A percentile compares a stretch with the other conserved stretches of the same genome.
Conservation (phyloP, 2,113 vertebrate genomes). For the Podarcis raffonei region DNA sequence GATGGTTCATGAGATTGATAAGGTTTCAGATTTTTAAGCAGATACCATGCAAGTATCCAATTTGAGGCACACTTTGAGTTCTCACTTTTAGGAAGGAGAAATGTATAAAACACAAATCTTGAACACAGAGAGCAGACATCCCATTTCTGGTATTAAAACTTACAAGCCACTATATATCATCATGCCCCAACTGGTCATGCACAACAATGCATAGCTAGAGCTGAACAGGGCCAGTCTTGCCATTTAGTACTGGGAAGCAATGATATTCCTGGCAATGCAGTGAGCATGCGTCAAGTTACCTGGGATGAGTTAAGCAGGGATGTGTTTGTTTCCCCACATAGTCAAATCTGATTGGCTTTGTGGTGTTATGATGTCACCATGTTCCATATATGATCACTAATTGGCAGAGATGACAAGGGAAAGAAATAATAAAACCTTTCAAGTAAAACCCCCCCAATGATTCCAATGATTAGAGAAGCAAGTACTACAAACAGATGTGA, state of each 20-base stretch:
- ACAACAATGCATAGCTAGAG: background rate
- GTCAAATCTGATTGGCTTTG: background rate
- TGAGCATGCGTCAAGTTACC: background rate
- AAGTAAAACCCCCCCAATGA: background rate
- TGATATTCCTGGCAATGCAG: background rate
- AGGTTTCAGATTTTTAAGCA: constrained; percentile 14
- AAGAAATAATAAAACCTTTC: background rate
- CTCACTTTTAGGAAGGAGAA: too few relatives aligned
- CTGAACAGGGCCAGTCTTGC: background rate
- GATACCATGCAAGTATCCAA: constrained; percentile 18
- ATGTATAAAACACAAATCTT: too few relatives aligned
- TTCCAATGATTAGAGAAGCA: background rate
- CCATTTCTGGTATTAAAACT: too few relatives aligned
- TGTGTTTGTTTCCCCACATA: background rate
- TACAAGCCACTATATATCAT: background rate
- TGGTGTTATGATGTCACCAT: background rate
- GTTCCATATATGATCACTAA: background rate
- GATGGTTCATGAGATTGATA: constrained; percentile 36
- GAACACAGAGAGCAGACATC: background rate
- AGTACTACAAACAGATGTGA: too few relatives aligned
- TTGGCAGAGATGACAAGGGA: background rate
- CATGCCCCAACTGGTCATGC: background rate
- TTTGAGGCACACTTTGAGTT: too few relatives aligned
- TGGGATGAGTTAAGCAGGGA: background rate
- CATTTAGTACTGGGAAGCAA: background rate